Conservation (phyloP, 2,888 invertebrate genomes). For the Psococerastis gibbosa region DNA sequence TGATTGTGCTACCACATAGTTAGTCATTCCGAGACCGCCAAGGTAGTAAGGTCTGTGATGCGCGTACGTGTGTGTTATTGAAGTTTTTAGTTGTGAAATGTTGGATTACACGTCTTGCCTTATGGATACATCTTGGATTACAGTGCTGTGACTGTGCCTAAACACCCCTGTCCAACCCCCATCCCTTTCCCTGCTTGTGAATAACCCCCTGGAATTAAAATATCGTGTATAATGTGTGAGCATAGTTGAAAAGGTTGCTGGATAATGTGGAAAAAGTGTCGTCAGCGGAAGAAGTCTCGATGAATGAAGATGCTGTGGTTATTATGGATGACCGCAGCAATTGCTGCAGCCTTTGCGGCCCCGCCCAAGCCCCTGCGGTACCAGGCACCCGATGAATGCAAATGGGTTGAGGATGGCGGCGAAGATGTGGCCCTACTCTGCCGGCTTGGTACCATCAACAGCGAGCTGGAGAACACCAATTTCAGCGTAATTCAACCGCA, state of each 20-base stretch:
- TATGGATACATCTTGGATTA: slow-evolving; percentile 8
- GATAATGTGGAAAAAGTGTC: slow-evolving; percentile 5
- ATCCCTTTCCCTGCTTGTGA: too few species aligned
- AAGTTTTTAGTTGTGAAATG: background rate
- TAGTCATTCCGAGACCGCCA: background rate
- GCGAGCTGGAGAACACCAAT: slow-evolving; percentile 63
- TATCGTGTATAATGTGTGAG: too few species aligned
- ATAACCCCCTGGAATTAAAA: too few species aligned
- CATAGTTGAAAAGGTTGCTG: too few species aligned
- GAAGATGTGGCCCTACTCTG: slow-evolving; percentile 53
- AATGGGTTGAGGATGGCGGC: slow-evolving; percentile 38
- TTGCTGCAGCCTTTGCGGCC: slow-evolving; percentile 22
- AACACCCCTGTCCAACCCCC: too few species aligned
- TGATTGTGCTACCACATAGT: background rate
- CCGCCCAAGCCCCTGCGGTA: slow-evolving; percentile 43
- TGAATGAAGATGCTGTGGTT: slow-evolving; percentile 1
- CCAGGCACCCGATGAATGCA: slow-evolving; percentile 65
- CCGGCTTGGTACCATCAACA: slow-evolving; percentile 55
- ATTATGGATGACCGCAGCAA: background rate
- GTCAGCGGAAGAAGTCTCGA: background rate
- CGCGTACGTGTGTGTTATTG: background rate
- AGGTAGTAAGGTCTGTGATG: background rate
- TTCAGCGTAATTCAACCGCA: slow-evolving; percentile 68
- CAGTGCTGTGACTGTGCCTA: slow-evolving; percentile 4
- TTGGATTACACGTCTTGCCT: background rate